Evolutionary conservation across 2,888 invertebrate genomes (phyloP), one percentile per base, ranked within the genome.

Genomic region (Polylopha cassiicola): DNA sequence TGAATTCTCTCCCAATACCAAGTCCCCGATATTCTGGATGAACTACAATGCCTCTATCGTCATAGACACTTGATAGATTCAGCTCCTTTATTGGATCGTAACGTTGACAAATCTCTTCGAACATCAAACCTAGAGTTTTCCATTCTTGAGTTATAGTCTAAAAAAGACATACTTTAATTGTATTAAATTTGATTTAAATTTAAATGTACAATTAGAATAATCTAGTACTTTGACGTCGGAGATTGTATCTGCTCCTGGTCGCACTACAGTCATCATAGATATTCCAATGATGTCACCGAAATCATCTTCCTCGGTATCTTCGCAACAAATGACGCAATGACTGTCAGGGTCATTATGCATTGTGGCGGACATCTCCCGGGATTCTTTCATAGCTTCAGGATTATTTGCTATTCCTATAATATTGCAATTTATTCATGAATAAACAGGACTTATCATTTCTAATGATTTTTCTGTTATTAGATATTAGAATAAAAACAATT

Each of bases 321-420:
- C 31, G 9, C 21, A 21, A 9, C 31, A 15, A 3, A 31, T 31
- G 1, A 31, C 31, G 9, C 2, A 21, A 2, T 9, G 21, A 14
- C 14, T 14, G 6, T 2, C 15, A 5, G 30, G 14, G 3, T 30
- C 30, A 8, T 10, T 6, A 1, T 17, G 15, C 9, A 7, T 6
- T 21, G 4, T 8, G 3, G 8, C 9, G 8, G 15, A 4, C 8
- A 14, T 3, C 7, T 14, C 8, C 7, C 14, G 20, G 6, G 20
- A 31, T 21, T 31, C 31, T 14, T 31, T 15, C 7, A 31, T n/a
- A 14, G 31, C 31, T 21, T 14, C 31, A 14, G 21, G 31, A 31
- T 21, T 31, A 9, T 31, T 21, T 14, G 21, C 3, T 2, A 31
- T 14, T 8, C 31, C 31, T 31, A n/a, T 6, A n/a, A n/a, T n/a